phyloP scores from a whole-genome alignment of 2,888 invertebrate species.

The Iselma pallidipennis region DNA sequence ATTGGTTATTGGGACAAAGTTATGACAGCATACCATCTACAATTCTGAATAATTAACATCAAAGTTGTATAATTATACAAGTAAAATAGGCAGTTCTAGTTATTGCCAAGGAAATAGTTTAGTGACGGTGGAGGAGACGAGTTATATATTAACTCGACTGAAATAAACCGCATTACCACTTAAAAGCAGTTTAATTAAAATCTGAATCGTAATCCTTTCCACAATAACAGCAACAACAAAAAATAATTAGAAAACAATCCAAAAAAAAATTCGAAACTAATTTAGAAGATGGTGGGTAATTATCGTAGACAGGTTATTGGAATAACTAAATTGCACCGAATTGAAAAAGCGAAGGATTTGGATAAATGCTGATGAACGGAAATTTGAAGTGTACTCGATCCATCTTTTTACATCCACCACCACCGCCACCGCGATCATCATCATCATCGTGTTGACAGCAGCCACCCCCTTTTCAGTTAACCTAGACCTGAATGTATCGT shows the following conservation, averaged over 20 bases:
- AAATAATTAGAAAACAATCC: no score
- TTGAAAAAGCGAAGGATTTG: constrained; percentile 18
- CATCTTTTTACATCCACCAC: no score
- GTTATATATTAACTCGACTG: background rate
- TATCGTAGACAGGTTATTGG: no score
- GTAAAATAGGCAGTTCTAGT: background rate
- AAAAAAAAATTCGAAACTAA: no score
- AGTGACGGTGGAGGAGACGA: no score
- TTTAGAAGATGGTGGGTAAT: background rate
- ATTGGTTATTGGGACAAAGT: background rate
- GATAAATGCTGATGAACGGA: constrained; percentile 29
- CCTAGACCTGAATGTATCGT: background rate
- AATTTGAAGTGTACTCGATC: constrained; percentile 25
- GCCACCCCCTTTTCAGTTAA: background rate
- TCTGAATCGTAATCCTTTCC: no score
- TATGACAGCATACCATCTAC: background rate
- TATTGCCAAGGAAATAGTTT: background rate
- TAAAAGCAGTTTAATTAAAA: no score
- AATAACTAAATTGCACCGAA: constrained; percentile 17
- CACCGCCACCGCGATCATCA: background rate
- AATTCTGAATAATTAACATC: background rate
- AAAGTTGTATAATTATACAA: background rate
- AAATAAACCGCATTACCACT: background rate
- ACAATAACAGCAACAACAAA: no score
- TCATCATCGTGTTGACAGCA: no score